Evolutionary conservation across 2,797 vertebrate genomes (phyloP).

Genomic region (Microchirus variegatus): DNA sequence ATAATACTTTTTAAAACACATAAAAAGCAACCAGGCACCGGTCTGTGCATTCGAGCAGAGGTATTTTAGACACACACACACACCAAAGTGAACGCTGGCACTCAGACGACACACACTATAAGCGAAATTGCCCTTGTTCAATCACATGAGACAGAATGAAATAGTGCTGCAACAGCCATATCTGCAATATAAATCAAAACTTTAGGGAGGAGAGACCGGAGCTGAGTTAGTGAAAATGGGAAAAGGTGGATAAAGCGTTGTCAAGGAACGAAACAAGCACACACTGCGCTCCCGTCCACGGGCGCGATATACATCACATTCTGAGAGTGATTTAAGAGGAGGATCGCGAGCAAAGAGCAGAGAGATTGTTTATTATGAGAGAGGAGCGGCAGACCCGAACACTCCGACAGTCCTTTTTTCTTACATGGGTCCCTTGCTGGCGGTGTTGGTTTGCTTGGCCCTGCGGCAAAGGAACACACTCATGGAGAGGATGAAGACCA

Average conservation of each 20-base stretch:
- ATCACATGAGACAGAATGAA: constrained; percentile 60
- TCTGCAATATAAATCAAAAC: constrained; percentile 56
- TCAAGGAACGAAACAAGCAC: constrained; percentile 15
- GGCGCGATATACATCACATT: constrained; percentile 29
- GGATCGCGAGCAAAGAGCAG: constrained; percentile 17
- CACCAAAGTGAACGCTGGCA: background rate
- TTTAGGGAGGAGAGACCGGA: constrained; percentile 26
- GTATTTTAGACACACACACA: constrained; percentile 14
- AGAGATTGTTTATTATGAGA: constrained; percentile 19
- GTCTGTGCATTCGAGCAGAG: constrained; percentile 12
- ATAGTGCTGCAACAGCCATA: constrained; percentile 58
- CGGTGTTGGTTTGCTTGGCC: constrained; percentile 61
- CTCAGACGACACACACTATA: constrained; percentile 23
- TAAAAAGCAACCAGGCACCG: background rate
- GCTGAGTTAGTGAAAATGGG: constrained; percentile 44
- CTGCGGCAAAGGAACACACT: constrained; percentile 69
- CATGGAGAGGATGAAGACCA: constrained; percentile 70
- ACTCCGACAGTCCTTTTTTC: constrained; percentile 39
- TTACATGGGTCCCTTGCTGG: constrained; percentile 84
- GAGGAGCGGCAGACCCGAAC: constrained; percentile 20
- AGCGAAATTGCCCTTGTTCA: constrained; percentile 54
- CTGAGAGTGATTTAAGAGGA: constrained; percentile 32
- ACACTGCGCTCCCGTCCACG: constrained; percentile 18
- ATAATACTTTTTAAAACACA: constrained; percentile 29
- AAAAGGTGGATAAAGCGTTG: constrained; percentile 24